phyloP scores from a whole-genome alignment of 2,888 invertebrate genomes.

The Rhorus exstirpatorius region DNA sequence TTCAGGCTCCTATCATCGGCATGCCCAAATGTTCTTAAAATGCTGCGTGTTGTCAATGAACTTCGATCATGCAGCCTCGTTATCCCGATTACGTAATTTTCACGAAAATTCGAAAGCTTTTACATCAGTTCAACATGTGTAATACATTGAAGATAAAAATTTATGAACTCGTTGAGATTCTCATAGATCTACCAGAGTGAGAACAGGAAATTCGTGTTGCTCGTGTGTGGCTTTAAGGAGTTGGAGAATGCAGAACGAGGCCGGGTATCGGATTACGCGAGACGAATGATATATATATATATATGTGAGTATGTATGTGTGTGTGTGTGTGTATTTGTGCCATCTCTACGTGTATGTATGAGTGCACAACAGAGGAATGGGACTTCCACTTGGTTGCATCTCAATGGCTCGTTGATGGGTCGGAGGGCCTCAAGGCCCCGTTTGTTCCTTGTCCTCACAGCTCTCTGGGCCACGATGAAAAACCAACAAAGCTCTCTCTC shows the following conservation, averaged over 20 bases:
- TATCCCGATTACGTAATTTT: neutral
- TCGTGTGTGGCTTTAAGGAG: constrained; percentile 38
- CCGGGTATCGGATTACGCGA: constrained; percentile 78
- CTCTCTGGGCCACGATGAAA: constrained; percentile 75
- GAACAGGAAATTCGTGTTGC: constrained; percentile 60
- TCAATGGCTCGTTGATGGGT: constrained; percentile 80
- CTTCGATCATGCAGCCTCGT: no score
- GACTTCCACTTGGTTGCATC: constrained; percentile 82
- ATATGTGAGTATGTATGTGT: no score
- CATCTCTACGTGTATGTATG: constrained; percentile 42
- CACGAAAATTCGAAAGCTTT: neutral
- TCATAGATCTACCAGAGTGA: constrained; percentile 37
- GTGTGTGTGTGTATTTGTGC: neutral
- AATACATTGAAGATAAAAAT: neutral
- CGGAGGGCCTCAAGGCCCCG: constrained; percentile 75
- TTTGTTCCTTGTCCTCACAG: constrained; percentile 51
- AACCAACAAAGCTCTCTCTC: constrained; percentile 80
- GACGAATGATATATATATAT: constrained; percentile 41
- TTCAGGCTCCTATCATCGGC: no score
- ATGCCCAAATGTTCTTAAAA: no score
- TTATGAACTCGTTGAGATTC: constrained; percentile 14
- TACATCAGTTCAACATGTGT: neutral
- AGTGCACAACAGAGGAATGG: constrained; percentile 75
- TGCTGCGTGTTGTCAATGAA: neutral
- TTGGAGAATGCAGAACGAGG: constrained; percentile 63